These are phyloP conservation scores for Lymantria monacha DNA, from an alignment of 2,888 invertebrate species.

Conservation along the genomic window DNA sequence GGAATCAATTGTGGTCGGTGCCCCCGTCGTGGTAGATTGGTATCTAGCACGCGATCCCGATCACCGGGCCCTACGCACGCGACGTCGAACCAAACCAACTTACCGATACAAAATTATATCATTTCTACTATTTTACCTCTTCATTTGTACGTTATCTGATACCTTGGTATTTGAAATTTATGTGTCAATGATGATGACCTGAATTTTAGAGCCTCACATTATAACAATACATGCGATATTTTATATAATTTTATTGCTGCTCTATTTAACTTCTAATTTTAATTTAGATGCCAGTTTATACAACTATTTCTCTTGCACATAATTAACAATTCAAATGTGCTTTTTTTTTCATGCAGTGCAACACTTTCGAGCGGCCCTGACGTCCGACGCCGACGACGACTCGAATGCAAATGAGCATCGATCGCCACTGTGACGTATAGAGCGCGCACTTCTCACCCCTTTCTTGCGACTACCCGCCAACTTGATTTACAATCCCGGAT, in stretches of 20 bases:
- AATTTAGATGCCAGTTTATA: conserved; percentile 63
- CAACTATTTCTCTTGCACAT: conserved; percentile 70
- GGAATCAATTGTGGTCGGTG: conserved; percentile 74
- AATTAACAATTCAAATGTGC: conserved; percentile 78
- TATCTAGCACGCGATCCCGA: conserved; percentile 75
- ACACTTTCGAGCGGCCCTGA: conserved; percentile 77
- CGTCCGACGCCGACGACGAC: conserved; percentile 70
- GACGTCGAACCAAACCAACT: conserved; percentile 67
- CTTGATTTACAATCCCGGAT: conserved; percentile 78
- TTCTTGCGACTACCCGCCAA: conserved; percentile 78
- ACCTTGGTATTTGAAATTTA: conserved; percentile 19
- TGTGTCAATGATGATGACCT: conserved; percentile 15
- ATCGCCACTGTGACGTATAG: conserved; percentile 72
- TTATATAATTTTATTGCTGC: conserved; percentile 56
- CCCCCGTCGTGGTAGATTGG: conserved; percentile 65
- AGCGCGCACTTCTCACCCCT: conserved; percentile 77
- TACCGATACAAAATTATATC: conserved; percentile 57
- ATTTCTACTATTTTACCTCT: conserved; percentile 46
- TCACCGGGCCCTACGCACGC: conserved; percentile 71
- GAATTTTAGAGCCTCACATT: conserved; percentile 3
- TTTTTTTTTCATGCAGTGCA: conserved; percentile 63
- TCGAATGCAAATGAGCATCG: conserved; percentile 79
- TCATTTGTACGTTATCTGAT: conserved; percentile 35
- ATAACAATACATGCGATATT: conserved; percentile 15
- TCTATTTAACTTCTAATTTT: conserved; percentile 68